Evolutionary conservation across 2,113 vertebrate genomes (phyloP), one percentile per base, ranked within the genome.

Genomic region (Siniperca knerii): DNA sequence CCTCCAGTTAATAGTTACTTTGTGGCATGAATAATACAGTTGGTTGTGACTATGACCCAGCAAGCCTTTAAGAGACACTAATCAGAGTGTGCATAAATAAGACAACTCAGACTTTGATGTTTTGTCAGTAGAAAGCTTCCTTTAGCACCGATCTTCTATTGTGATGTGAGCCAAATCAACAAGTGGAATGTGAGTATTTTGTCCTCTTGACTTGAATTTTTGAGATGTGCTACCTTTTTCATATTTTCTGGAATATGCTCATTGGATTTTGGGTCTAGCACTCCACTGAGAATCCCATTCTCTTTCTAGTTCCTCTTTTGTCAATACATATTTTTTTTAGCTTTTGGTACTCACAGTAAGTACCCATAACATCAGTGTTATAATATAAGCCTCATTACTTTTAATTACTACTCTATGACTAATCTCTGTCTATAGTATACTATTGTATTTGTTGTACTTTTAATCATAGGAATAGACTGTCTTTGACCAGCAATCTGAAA

Each of bases 21-120:
- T 70, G 54, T 69, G 12, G 18, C 33, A 61, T 70, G 55, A 79
- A 69, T 71, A 70, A 79, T 55, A 46, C 23, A 72, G 23, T 44
- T 52, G 44, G 33, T 23, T 72, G 16, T 58, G 23, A 74, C 70
- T n/a, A 9, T 46, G 50, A 55, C 21, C 42, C 44, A 50, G 44
- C 21, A 55, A 42, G 7, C 9, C 5, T 35, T 44, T 77, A 57
- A 48, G 35, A 20, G 9, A 61, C 67, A 50, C 21, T 46, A 37
- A 60, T 48, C n/a, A 48, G 13, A 46, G 21, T 40, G 52, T 58
- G 44, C 23, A 58, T 35, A 57, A 61, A 65, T n/a, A 52, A 37
- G 42, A 61, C 16, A 50, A 23, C n/a, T 60, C n/a, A 35, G 40
- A 54, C 35, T 42, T 21, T 20, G 40, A 42, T 62, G 55, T 54